Conservation (phyloP, 2,113 vertebrate species). For the Aphyosemion australe region DNA sequence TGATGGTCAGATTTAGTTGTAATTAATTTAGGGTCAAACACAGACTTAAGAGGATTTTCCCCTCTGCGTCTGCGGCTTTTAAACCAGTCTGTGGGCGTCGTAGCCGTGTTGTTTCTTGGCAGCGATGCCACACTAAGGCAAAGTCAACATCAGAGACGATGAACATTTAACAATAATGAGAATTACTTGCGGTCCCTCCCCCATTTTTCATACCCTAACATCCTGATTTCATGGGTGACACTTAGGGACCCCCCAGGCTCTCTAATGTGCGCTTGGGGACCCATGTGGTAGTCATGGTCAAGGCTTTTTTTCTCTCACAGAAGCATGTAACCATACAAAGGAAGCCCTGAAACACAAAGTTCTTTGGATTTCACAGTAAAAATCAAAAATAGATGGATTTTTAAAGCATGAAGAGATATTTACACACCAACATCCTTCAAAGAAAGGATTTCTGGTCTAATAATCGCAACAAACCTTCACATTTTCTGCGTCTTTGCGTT, state of each 20-base stretch:
- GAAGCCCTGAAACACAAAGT: background rate
- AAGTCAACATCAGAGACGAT: constrained; percentile 72
- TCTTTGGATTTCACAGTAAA: constrained; percentile 29
- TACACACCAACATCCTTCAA: background rate
- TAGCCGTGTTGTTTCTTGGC: constrained; percentile 56
- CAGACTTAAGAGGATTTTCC: constrained; percentile 55
- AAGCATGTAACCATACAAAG: constrained; percentile 47
- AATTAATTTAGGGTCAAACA: constrained; percentile 64
- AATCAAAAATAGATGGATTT: constrained; percentile 30
- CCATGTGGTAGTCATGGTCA: constrained; percentile 68
- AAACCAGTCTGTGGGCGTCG: constrained; percentile 22
- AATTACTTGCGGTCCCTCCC: constrained; percentile 83
- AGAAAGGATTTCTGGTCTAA: constrained; percentile 1
- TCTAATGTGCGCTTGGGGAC: constrained; percentile 76
- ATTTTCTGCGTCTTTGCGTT: constrained; percentile 42
- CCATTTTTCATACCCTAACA: constrained; percentile 86
- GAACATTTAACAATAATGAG: constrained; percentile 82
- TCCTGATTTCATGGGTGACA: constrained; percentile 87
- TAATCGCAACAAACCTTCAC: constrained; percentile 17
- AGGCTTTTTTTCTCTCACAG: constrained; percentile 59
- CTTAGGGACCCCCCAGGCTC: constrained; percentile 81
- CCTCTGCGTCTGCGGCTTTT: constrained; percentile 13
- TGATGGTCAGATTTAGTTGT: constrained; percentile 51
- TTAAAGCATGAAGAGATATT: too few relatives aligned
- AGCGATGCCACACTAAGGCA: constrained; percentile 53